phyloP scores from a whole-genome alignment of 2,113 vertebrate genomes.

The Fulmarus glacialis region DNA sequence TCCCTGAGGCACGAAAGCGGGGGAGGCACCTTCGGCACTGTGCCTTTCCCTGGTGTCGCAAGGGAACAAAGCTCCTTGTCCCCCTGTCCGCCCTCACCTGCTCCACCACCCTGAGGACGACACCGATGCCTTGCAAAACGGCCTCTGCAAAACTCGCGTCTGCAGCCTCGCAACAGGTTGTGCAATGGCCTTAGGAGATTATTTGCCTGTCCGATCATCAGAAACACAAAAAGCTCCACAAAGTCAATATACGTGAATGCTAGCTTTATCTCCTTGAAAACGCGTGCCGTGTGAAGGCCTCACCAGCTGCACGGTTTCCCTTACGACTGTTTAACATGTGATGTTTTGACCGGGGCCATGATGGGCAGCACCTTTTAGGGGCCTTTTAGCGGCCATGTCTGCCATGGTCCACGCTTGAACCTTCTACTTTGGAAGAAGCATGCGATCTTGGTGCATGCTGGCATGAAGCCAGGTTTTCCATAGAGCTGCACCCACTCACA shows the following conservation, averaged over 20 bases:
- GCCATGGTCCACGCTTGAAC: background rate
- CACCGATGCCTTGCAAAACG: background rate
- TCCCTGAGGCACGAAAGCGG: rapidly evolving
- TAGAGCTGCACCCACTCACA: background rate
- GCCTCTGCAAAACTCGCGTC: background rate
- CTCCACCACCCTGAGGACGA: background rate
- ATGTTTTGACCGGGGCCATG: rapidly evolving
- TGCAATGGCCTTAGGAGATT: background rate
- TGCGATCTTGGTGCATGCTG: background rate
- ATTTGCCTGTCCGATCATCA: rapidly evolving
- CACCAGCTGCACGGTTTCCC: background rate
- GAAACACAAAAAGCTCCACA: background rate
- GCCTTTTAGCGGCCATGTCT: background rate
- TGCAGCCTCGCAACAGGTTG: rapidly evolving
- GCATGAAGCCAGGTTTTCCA: rapidly evolving
- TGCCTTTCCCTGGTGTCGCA: rapidly evolving
- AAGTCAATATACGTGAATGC: background rate
- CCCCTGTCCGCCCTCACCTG: rapidly evolving
- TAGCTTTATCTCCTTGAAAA: background rate
- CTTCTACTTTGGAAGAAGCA: background rate
- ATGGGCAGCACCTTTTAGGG: background rate
- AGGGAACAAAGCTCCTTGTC: background rate
- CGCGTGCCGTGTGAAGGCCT: background rate
- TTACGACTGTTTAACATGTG: background rate
- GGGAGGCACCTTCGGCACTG: background rate